Evolutionary conservation across 1,140 invertebrate species (phyloP).

Genomic region (Psix sp.): DNA sequence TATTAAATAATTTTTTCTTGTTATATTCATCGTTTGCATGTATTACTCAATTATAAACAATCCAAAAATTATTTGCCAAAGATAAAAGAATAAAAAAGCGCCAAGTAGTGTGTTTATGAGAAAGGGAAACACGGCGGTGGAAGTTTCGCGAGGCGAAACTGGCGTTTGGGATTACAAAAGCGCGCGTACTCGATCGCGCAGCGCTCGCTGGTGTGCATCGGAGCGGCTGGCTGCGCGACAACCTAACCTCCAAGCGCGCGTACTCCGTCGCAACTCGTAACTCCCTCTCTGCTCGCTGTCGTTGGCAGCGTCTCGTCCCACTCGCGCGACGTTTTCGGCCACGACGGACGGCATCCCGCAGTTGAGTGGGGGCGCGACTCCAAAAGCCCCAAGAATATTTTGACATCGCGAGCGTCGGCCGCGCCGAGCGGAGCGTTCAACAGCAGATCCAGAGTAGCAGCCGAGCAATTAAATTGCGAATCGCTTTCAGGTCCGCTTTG

Average conservation of each 20-base stretch:
- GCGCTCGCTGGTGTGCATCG: constrained; percentile 1
- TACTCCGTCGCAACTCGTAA: constrained; percentile 9
- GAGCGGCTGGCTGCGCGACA: no score
- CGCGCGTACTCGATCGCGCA: constrained; percentile 5
- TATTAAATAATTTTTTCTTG: no score
- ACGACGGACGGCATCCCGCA: constrained; percentile 15
- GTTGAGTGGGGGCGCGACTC: constrained; percentile 28
- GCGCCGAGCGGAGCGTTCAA: no score
- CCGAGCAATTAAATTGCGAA: background rate
- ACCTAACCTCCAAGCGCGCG: constrained; percentile 37
- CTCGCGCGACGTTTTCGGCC: constrained; percentile 30
- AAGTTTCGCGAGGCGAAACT: no score
- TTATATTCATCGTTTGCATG: no score
- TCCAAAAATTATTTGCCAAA: no score
- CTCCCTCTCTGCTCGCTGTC: constrained; percentile 12
- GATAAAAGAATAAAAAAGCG: no score
- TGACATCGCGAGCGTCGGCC: no score
- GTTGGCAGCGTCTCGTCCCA: constrained; percentile 17
- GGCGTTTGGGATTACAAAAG: constrained; percentile 19
- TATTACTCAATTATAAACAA: no score
- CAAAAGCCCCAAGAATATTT: constrained; percentile 1
- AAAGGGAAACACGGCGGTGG: no score
- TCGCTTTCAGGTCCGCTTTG: constrained; percentile 10
- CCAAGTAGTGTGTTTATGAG: no score
- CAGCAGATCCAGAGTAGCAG: no score